These are phyloP conservation scores for Columba guinea DNA, from an alignment of 2,797 vertebrate genomes.

Conservation along the genomic window DNA sequence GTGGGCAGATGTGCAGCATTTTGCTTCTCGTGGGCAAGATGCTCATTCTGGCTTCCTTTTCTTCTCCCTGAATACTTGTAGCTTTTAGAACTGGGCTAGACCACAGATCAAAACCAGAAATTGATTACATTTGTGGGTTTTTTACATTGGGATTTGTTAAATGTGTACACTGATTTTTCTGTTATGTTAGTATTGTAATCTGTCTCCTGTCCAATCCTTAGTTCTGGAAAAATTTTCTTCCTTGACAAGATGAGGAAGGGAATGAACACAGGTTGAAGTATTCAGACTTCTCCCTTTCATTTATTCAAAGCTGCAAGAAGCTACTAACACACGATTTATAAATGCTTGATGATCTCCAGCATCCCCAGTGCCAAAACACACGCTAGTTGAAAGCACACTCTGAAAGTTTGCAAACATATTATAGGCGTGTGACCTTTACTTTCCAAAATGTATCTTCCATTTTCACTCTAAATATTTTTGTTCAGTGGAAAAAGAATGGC, in stretches of 20 bases:
- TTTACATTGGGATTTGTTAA: background rate
- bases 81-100: background rate
- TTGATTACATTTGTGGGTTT: background rate
- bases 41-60: background rate
- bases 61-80: background rate
- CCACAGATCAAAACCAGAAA: background rate
- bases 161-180: background rate
- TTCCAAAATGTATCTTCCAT: background rate
- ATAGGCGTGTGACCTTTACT: background rate
- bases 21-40: background rate
- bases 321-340: background rate
- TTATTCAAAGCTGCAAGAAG: background rate
- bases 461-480: slow-evolving; percentile 18
- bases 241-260: background rate
- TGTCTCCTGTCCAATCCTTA: background rate
- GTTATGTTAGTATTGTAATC: background rate
- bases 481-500: background rate
- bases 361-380: background rate
- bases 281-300: background rate
- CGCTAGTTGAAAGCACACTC: background rate
- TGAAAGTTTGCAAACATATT: background rate
- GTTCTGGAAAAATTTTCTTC: background rate
- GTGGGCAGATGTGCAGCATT: background rate
- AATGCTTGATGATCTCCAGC: background rate
- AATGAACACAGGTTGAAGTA: background rate